Percentiles rank a stretch among this genome's conserved stretches.
These are phyloP conservation scores for Tillus elongatus DNA, from an alignment of 2,888 invertebrate genomes.

Conservation along the genomic window DNA sequence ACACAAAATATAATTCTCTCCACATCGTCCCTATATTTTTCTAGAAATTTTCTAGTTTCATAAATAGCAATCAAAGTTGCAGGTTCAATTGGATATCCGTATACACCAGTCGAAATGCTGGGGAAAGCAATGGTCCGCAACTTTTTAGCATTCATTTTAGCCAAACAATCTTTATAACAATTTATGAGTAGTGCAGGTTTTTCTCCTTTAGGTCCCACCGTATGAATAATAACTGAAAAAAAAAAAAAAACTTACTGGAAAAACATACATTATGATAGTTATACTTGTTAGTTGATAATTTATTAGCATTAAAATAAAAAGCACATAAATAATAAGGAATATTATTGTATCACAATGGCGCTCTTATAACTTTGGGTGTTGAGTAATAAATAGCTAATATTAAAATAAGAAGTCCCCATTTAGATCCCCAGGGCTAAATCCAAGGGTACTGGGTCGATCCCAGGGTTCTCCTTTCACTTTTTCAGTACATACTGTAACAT, in stretches of 20 bases:
- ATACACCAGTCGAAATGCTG: conserved; percentile 87
- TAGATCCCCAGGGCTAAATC: no score
- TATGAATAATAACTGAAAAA: conserved; percentile 75
- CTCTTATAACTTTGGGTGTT: no score
- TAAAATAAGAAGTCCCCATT: no score
- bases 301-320: no score
- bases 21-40: conserved; percentile 45
- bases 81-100: conserved; percentile 71
- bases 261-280: no score
- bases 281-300: no score
- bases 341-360: no score
- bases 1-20: conserved; percentile 74
- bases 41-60: conserved; percentile 57
- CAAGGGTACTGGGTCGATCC: no score
- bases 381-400: no score
- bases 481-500: no score
- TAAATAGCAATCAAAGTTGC: conserved; percentile 68
- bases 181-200: conserved; percentile 52
- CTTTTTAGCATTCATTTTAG: conserved; percentile 47
- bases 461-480: no score
- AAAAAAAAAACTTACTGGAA: conserved; percentile 12
- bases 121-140: conserved; percentile 71
- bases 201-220: conserved; percentile 77
- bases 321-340: no score
- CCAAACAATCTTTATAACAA: conserved; percentile 63